Evolutionary conservation across 2,797 vertebrate species (phyloP).

Genomic region (Salarias fasciatus): DNA sequence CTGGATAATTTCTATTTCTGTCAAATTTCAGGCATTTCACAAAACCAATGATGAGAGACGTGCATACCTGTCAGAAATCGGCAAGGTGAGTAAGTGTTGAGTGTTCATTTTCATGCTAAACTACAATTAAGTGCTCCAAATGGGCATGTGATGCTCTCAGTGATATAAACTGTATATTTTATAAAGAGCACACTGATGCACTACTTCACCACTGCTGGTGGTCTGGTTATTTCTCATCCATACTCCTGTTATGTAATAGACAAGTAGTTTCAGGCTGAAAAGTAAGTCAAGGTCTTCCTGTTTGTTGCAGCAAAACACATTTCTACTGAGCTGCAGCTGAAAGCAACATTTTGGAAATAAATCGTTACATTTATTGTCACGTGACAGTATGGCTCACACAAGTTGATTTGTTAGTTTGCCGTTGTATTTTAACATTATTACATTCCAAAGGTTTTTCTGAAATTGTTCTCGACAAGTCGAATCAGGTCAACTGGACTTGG

Average conservation of each 20-base stretch:
- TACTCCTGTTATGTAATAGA: constrained; percentile 51
- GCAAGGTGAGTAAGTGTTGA: constrained; percentile 80
- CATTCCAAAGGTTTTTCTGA: no score
- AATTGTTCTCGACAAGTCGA: no score
- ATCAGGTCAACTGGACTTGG: no score
- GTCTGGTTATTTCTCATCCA: constrained; percentile 39
- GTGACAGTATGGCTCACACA: not conserved
- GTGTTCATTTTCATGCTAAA: no score
- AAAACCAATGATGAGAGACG: constrained; percentile 85
- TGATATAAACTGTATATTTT: not conserved
- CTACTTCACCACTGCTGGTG: no score
- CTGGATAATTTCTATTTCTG: constrained; percentile 33
- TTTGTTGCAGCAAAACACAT: constrained; percentile 15
- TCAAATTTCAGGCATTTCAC: constrained; percentile 84
- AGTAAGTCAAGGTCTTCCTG: constrained; percentile 52
- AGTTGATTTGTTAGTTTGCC: no score
- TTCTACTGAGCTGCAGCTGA: constrained; percentile 13
- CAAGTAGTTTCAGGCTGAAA: constrained; percentile 19
- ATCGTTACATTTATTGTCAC: not conserved
- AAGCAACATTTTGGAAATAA: constrained; percentile 2
- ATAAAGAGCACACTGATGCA: constrained; percentile 9
- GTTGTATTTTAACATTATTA: no score
- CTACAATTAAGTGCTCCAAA: no score
- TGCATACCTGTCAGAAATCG: constrained; percentile 86
- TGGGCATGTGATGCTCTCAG: no score